A percentile compares a stretch with the other conserved stretches of the same genome.
Evolutionary conservation across 2,797 vertebrate species (phyloP).

Genomic region (Sternotherus odoratus): DNA sequence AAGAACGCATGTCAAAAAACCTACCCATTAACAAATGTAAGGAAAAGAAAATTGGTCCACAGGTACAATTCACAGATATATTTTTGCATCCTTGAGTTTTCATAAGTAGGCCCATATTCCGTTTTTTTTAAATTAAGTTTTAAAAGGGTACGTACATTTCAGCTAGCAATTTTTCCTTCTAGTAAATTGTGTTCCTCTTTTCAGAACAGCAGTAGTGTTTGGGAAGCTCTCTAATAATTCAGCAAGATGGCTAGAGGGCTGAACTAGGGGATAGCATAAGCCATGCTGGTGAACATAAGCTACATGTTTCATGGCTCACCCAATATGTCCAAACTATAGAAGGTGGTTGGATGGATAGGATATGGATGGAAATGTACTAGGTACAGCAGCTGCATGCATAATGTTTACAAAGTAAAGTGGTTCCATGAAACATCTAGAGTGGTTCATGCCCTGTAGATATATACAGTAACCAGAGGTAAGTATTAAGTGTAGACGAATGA

Average conservation of each 20-base stretch:
- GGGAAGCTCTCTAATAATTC: background rate
- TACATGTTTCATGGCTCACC: background rate
- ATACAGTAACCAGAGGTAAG: fast-evolving
- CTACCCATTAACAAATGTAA: constrained; percentile 14
- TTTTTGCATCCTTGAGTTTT: background rate
- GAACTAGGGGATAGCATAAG: background rate
- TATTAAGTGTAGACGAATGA: background rate
- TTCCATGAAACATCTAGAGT: background rate
- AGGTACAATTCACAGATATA: background rate
- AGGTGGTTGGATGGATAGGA: background rate
- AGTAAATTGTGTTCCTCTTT: background rate
- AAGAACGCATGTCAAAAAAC: background rate
- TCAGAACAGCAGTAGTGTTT: background rate
- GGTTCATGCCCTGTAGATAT: fast-evolving
- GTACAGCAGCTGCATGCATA: background rate
- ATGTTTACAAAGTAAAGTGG: background rate
- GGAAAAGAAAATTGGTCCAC: constrained; percentile 10
- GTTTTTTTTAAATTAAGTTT: background rate
- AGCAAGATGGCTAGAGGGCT: background rate
- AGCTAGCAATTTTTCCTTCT: background rate
- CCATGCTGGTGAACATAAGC: background rate
- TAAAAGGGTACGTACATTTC: constrained; percentile 14
- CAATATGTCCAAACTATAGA: background rate
- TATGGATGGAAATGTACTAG: background rate
- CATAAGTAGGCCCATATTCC: background rate